A percentile compares a stretch with the other conserved stretches of the same genome.
Conservation (phyloP, 2,888 invertebrate genomes). For the Mamestra brassicae region DNA sequence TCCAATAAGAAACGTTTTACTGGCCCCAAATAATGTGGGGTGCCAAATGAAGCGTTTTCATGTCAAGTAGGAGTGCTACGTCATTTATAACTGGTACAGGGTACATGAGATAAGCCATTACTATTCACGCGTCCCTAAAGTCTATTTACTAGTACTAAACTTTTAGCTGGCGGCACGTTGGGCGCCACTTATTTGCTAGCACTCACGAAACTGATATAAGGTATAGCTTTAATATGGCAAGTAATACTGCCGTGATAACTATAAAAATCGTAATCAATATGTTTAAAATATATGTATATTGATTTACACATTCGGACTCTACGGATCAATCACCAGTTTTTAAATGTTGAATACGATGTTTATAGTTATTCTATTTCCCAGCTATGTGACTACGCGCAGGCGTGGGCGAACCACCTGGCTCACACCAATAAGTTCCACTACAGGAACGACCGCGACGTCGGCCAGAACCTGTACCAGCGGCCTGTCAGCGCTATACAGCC, state of each 20-base stretch:
- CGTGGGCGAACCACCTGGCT: conserved; percentile 97
- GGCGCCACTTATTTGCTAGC: neutral
- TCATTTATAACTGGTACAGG: neutral
- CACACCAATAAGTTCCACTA: conserved; percentile 95
- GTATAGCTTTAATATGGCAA: too few relatives aligned
- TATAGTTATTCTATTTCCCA: conserved; percentile 71
- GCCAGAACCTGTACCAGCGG: conserved; percentile 95
- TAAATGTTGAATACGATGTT: too few relatives aligned
- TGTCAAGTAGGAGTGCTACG: too few relatives aligned
- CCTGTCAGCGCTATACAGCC: conserved; percentile 92
- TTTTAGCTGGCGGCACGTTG: conserved; percentile 9
- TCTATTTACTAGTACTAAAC: neutral
- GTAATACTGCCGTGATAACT: too few relatives aligned
- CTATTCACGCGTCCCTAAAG: too few relatives aligned
- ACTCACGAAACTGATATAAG: neutral
- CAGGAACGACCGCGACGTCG: conserved; percentile 94
- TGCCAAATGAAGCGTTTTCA: conserved; percentile 15
- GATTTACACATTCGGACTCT: too few relatives aligned
- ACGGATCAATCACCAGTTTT: too few relatives aligned
- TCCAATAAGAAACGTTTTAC: neutral
- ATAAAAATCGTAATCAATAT: too few relatives aligned
- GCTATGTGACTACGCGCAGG: conserved; percentile 95
- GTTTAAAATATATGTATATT: too few relatives aligned
- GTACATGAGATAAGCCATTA: too few relatives aligned
- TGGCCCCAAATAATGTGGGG: conserved; percentile 14